Base-by-base conservation (phyloP, 2,113 vertebrate species). In the Gorsachius goisagi region DNA sequence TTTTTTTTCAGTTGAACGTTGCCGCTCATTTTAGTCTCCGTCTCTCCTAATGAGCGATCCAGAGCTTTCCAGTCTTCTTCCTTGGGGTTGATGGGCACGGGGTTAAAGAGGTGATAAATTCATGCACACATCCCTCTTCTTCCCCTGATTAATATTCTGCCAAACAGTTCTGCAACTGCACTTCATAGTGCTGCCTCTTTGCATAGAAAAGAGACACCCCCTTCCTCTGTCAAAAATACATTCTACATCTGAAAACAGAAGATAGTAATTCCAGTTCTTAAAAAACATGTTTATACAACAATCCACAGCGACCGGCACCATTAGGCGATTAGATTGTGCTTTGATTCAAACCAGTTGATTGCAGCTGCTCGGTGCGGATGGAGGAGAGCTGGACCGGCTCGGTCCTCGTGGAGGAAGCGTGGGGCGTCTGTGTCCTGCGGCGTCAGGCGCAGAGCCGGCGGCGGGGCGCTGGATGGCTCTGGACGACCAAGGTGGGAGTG, bases 401-500 rank as follows among this genome's bases (percentile, higher is more conserved):
- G 1, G 26, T 14, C 35, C 2, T 15, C 35, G 9, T 12, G 12
- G 22, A 52, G 37, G 63, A 17, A 24, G 11, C 9, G 6, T 5
- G 3, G 37, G 64, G 35, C 5, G 2, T 11, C 35, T 28, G 52
- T 15, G 35, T 71, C 49, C 44, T 20, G n/a, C 26, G 16, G 62
- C 1, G 10, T 27, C 23, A 6, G 49, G 28, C 28, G 1, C 15
- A 4, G n/a, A 22, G 71, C 26, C 3, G 11, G 56, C 2, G 4
- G 11, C 5, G 13, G 15, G 35, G 41, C 17, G 32, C 44, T 15
- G 56, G 50, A 8, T 15, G n/a, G 39, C 21, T n/a, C 44, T 26
- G 56, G 52, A 8, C 7, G 9, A 27, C 0, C 2, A 27, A 2
- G 5, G 7, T 22, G 39, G 15, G 2, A 2, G 50, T 9, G 58